These are phyloP conservation scores for Galerucella calmariensis DNA, from an alignment of 2,888 invertebrate genomes.

Conservation along the genomic window DNA sequence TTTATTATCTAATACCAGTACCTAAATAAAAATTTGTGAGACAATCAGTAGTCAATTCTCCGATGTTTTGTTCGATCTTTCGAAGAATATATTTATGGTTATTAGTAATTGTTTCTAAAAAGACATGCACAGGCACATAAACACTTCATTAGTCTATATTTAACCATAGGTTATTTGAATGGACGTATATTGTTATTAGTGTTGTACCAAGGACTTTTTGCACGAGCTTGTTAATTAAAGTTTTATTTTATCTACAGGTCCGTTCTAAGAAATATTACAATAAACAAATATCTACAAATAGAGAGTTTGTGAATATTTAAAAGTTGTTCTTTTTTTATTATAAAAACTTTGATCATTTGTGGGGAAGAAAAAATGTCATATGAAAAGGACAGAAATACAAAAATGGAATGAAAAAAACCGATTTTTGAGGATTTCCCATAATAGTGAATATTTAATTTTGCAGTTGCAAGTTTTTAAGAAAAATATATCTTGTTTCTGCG, in stretches of 20 bases:
- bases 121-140: constrained; percentile 42
- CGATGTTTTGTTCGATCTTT: neutral
- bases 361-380: no score
- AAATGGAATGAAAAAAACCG: no score
- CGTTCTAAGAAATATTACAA: neutral
- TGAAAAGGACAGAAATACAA: no score
- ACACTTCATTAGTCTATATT: constrained; percentile 45
- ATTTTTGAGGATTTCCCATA: no score
- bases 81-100: constrained; percentile 24
- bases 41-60: neutral
- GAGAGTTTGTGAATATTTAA: neutral
- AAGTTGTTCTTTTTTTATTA: no score
- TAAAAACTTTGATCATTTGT: no score
- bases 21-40: neutral
- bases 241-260: neutral
- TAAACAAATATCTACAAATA: neutral
- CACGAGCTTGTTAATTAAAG: constrained; percentile 2
- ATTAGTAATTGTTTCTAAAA: constrained; percentile 35
- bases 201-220: constrained; percentile 32
- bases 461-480: no score
- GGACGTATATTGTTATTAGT: constrained; percentile 23
- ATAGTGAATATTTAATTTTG: no score
- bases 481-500: no score
- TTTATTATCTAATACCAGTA: neutral
- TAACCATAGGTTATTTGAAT: constrained; percentile 31